These are phyloP conservation scores for Melozone crissalis DNA, from an alignment of 2,113 vertebrate species.

Conservation along the genomic window DNA sequence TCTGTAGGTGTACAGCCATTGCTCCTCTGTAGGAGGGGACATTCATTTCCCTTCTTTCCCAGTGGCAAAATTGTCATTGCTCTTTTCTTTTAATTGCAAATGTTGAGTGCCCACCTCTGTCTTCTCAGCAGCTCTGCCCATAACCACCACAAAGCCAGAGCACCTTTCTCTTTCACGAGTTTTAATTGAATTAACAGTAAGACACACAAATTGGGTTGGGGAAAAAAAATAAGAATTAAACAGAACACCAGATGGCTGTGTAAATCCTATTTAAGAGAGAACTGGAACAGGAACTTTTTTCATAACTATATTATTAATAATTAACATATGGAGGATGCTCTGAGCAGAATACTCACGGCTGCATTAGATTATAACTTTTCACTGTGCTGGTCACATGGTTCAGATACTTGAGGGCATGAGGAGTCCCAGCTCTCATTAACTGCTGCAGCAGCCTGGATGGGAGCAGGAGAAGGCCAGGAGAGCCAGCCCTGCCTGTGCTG, in stretches of 20 bases:
- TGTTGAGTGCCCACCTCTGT: neutral
- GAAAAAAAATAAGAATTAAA: conserved; percentile 33
- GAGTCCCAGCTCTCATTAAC: neutral
- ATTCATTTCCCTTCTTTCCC: neutral
- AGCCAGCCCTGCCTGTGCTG: neutral
- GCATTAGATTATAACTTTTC: conserved; percentile 67
- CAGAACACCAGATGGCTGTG: conserved; percentile 74
- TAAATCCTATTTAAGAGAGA: conserved; percentile 75
- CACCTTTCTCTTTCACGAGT: conserved; percentile 2
- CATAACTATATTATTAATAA: conserved; percentile 74
- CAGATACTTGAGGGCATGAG: neutral
- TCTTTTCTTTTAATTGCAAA: neutral
- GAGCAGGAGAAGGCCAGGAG: neutral
- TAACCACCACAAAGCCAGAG: neutral
- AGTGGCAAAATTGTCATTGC: neutral
- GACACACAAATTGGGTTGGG: conserved; percentile 22
- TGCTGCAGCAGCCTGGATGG: neutral
- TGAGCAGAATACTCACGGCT: conserved; percentile 47
- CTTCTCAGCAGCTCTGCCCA: neutral
- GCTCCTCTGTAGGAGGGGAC: neutral
- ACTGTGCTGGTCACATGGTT: neutral
- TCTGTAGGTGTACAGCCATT: neutral
- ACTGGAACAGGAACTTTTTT: conserved; percentile 69
- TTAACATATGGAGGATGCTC: conserved; percentile 74
- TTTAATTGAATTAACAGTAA: conserved; percentile 54